A percentile compares a stretch with the other conserved stretches of the same genome.
Conservation (phyloP, 2,888 invertebrate species). For the Zonitis immaculata region DNA sequence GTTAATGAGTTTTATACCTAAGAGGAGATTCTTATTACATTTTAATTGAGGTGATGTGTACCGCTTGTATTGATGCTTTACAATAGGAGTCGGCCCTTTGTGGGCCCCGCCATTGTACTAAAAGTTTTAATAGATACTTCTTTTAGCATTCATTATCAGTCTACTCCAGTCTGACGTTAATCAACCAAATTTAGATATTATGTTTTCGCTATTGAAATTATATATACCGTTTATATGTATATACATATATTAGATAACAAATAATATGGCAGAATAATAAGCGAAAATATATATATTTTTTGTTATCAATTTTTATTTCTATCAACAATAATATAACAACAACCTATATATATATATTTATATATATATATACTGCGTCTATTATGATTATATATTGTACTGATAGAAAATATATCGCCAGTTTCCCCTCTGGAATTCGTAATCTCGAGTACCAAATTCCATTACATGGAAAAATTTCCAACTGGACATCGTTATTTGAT, state of each 20-base stretch:
- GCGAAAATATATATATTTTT: too few relatives aligned
- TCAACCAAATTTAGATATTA: constrained; percentile 47
- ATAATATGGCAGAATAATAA: too few relatives aligned
- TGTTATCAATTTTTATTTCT: too few relatives aligned
- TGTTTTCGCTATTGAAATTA: constrained; percentile 40
- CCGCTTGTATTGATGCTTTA: constrained; percentile 45
- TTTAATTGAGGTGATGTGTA: constrained; percentile 52
- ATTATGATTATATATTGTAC: constrained; percentile 28
- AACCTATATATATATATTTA: too few relatives aligned
- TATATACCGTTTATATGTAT: constrained; percentile 40
- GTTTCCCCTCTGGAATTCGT: constrained; percentile 40
- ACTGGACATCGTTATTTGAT: constrained; percentile 37
- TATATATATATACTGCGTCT: too few relatives aligned
- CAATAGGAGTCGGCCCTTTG: constrained; percentile 40
- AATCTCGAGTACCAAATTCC: constrained; percentile 43
- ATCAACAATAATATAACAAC: background rate
- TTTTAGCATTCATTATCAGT: constrained; percentile 49
- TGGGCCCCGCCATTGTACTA: constrained; percentile 41
- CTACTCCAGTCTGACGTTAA: constrained; percentile 42
- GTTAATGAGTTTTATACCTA: constrained; percentile 50
- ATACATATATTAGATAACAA: background rate
- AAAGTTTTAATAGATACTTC: constrained; percentile 52
- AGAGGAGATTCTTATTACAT: constrained; percentile 50
- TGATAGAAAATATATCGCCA: constrained; percentile 19
- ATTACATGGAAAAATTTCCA: constrained; percentile 36